Evolutionary conservation across 1,140 invertebrate species (phyloP), one percentile per base, ranked within the genome.

Genomic region (Calosoma granatense): DNA sequence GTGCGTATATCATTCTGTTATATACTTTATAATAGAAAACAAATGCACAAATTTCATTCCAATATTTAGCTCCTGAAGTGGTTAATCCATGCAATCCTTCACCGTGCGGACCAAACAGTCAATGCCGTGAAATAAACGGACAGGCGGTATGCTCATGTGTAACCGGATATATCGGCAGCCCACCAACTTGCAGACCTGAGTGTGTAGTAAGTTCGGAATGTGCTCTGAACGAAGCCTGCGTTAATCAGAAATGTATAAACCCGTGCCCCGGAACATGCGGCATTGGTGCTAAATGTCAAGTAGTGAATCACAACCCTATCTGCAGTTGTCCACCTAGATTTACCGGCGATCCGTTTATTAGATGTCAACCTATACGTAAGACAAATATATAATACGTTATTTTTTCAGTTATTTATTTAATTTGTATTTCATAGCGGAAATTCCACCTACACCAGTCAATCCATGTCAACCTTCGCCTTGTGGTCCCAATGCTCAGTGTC

Each of bases 391-490:
- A 4, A 4, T 12, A 47, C 26, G 26, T 9, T 47, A 9, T 17
- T 17, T 9, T 47, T 4, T 17, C 1, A n/a, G 2, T 53, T 21
- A 57, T 53, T 61, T 63, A 22, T 43, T 55, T 52, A 36, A 55
- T 17, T 19, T 4, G 2, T 72, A 67, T n/a, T 62, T 12, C 15
- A 47, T 17, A 70, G 56, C 73, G 71, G 61, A 65, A 54, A 43
- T 68, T 30, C 63, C 66, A 36, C 63, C 61, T 12, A 63, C 54
- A 56, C 58, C 70, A 15, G 58, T 53, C 51, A 78, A 86, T 61
- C 84, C 85, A 0, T 92, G 89, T 65, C 74, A 80, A 36, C 86
- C 86, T 1, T 84, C 85, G 15, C 87, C 88, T 0, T 92, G 88
- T 65, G 88, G 88, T 6, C 78, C 84, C 0, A 88, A 90, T 65